A percentile compares a stretch with the other conserved stretches of the same genome.
Evolutionary conservation across 2,113 vertebrate genomes (phyloP).

Genomic region (Xenus cinereus): DNA sequence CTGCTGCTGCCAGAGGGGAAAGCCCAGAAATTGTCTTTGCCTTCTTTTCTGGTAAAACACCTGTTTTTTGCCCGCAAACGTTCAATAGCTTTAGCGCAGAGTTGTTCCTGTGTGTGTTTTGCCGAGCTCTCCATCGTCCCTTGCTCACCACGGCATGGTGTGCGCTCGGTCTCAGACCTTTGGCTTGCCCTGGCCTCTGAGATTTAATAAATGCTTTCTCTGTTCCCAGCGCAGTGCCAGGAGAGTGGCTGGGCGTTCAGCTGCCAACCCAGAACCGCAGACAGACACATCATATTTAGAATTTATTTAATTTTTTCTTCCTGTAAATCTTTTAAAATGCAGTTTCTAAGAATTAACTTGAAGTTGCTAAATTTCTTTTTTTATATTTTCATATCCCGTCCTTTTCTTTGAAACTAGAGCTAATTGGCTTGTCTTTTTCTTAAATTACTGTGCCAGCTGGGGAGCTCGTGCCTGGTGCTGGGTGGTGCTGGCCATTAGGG

Average conservation of each 20-base stretch:
- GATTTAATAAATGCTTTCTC: background rate
- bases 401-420: background rate
- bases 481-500: background rate
- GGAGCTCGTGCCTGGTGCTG: background rate
- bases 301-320: background rate
- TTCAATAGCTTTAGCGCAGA: background rate
- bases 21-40: background rate
- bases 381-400: background rate
- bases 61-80: rapidly evolving
- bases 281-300: background rate
- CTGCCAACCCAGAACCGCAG: background rate
- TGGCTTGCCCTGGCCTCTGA: background rate
- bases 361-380: background rate
- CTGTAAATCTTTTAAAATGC: background rate
- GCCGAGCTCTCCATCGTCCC: background rate
- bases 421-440: background rate
- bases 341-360: background rate
- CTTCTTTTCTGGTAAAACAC: background rate
- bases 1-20: background rate
- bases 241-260: background rate
- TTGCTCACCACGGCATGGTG: rapidly evolving
- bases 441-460: background rate
- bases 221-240: background rate
- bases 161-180: rapidly evolving
- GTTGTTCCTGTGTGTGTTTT: background rate